Evolutionary conservation across 2,888 invertebrate genomes (phyloP).

Genomic region (Scrobipalpa costella): DNA sequence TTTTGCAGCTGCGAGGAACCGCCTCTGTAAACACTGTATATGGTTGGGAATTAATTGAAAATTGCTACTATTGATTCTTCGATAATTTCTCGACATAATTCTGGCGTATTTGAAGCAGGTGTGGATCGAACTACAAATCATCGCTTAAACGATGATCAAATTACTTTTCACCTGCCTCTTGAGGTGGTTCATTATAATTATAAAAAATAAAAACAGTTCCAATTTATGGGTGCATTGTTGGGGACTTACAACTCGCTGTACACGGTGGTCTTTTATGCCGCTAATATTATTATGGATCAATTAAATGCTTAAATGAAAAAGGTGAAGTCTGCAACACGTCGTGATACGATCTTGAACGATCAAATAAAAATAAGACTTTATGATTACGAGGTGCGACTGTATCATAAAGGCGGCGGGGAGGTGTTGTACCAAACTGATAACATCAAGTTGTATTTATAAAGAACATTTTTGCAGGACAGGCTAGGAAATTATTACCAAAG

Average conservation of each 20-base stretch:
- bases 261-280: slow-evolving; percentile 18
- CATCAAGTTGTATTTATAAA: slow-evolving; percentile 20
- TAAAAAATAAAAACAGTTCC: background rate
- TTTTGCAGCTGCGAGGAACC: slow-evolving; percentile 13
- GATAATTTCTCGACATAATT: slow-evolving; percentile 15
- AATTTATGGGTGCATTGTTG: background rate
- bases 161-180: slow-evolving; percentile 19
- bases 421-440: slow-evolving; percentile 21
- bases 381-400: slow-evolving; percentile 26
- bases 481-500: background rate
- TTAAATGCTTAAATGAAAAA: slow-evolving; percentile 30
- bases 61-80: slow-evolving; percentile 14
- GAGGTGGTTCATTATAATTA: slow-evolving; percentile 6
- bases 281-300: slow-evolving; percentile 27
- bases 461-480: background rate
- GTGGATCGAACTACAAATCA: slow-evolving; percentile 15
- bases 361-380: slow-evolving; percentile 30
- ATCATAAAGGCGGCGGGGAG: slow-evolving; percentile 19
- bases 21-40: slow-evolving; percentile 15
- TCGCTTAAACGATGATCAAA: slow-evolving; percentile 11
- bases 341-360: slow-evolving; percentile 29
- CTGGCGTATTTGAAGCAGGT: slow-evolving; percentile 18
- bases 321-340: slow-evolving; percentile 24
- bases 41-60: slow-evolving; percentile 16
- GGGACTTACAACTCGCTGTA: no score